A percentile compares a stretch with the other conserved stretches of the same genome.
These are phyloP conservation scores for Centropyge bicolor DNA, from an alignment of 2,797 vertebrate genomes.

Conservation along the genomic window DNA sequence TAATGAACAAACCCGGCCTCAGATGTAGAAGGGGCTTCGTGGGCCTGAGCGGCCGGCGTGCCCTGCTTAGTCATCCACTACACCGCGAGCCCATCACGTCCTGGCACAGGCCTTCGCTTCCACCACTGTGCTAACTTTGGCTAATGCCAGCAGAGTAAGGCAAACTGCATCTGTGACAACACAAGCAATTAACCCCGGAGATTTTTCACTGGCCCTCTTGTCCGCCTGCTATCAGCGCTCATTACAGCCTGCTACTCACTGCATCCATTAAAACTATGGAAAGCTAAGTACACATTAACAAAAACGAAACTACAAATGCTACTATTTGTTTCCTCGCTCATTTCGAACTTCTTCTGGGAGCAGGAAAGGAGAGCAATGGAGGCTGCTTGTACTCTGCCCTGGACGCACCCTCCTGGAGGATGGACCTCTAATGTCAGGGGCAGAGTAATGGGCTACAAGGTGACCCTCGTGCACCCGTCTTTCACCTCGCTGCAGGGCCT, in stretches of 20 bases:
- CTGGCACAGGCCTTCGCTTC: constrained; percentile 57
- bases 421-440: constrained; percentile 52
- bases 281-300: constrained; percentile 13
- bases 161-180: constrained; percentile 55
- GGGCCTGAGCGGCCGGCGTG: constrained; percentile 42
- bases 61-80: constrained; percentile 75
- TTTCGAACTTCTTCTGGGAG: constrained; percentile 26
- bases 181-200: constrained; percentile 75
- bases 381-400: constrained; percentile 22
- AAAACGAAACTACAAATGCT: constrained; percentile 8
- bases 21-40: constrained; percentile 41
- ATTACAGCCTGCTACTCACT: constrained; percentile 52
- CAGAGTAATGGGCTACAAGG: constrained; percentile 78
- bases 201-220: constrained; percentile 49
- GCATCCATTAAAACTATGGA: constrained; percentile 45
- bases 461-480: constrained; percentile 67
- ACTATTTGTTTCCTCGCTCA: constrained; percentile 15
- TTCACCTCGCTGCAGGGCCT: constrained; percentile 59
- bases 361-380: constrained; percentile 16
- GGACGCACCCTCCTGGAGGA: constrained; percentile 36
- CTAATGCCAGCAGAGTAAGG: constrained; percentile 60
- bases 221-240: constrained; percentile 56
- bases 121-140: constrained; percentile 44
- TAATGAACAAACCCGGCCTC: constrained; percentile 68
- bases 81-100: constrained; percentile 58